A percentile compares a stretch with the other conserved stretches of the same genome.
Evolutionary conservation across 30 jellyfish, hydroid and myxozoan genomes (phyloP).

Genomic region (Turritopsis dohrnii): DNA sequence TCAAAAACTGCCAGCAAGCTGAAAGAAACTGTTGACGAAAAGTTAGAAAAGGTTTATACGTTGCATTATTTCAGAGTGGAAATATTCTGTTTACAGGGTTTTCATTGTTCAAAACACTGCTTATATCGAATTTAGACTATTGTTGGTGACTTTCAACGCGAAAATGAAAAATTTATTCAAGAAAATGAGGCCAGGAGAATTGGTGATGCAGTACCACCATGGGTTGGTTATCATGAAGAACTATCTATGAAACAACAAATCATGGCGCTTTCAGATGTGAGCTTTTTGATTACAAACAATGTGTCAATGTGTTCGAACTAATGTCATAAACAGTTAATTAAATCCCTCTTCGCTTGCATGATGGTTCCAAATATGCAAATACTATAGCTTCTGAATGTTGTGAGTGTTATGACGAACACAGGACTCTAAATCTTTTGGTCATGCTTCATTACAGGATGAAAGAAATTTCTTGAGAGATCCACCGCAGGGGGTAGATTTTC

Average conservation of each 20-base stretch:
- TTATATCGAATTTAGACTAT: constrained; percentile 44
- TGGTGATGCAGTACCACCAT: constrained; percentile 96
- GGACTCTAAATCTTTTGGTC: not conserved
- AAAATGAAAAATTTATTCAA: constrained; percentile 80
- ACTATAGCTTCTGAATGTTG: no score
- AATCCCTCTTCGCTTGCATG: no score
- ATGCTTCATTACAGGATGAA: constrained; percentile 61
- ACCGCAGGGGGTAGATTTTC: constrained; percentile 92
- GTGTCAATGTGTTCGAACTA: no score
- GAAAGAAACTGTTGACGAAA: constrained; percentile 78
- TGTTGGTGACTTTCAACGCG: constrained; percentile 88
- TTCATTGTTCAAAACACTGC: not conserved
- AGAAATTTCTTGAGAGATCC: constrained; percentile 95
- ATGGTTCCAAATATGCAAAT: no score
- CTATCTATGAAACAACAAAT: constrained; percentile 75
- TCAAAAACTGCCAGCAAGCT: constrained; percentile 71
- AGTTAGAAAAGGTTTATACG: constrained; percentile 50
- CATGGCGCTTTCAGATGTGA: constrained; percentile 75
- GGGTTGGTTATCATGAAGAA: constrained; percentile 98
- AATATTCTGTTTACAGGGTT: not conserved
- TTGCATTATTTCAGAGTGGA: not conserved
- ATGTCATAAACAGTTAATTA: no score
- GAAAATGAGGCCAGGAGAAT: constrained; percentile 61
- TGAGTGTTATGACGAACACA: no score
- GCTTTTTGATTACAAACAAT: no score